These are phyloP conservation scores for Temnothorax rugatulus DNA, from an alignment of 2,888 invertebrate species.

Conservation along the genomic window DNA sequence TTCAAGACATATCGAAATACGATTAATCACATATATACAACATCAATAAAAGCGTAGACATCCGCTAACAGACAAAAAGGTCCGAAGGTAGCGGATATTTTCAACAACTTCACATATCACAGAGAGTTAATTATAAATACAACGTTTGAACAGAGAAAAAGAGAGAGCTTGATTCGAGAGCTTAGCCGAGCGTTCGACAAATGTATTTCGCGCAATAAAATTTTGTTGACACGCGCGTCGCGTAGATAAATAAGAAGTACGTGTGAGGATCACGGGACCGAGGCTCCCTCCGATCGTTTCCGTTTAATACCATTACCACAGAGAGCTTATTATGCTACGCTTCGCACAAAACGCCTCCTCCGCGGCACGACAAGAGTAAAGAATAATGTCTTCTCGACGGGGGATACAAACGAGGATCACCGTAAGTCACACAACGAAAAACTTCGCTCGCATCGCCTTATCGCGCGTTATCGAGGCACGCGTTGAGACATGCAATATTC, in stretches of 20 bases:
- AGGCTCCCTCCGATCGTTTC: conserved; percentile 67
- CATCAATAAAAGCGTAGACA: conserved; percentile 70
- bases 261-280: conserved; percentile 69
- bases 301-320: conserved; percentile 64
- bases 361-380: conserved; percentile 58
- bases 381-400: conserved; percentile 31
- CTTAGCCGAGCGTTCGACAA: conserved; percentile 53
- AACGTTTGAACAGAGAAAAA: conserved; percentile 58
- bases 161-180: conserved; percentile 71
- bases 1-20: conserved; percentile 60
- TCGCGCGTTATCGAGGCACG: conserved; percentile 16
- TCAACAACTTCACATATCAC: conserved; percentile 79
- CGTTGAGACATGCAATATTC: conserved; percentile 24
- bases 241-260: conserved; percentile 38
- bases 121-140: conserved; percentile 74
- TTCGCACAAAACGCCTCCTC: conserved; percentile 58
- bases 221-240: conserved; percentile 32
- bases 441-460: conserved; percentile 45
- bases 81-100: conserved; percentile 61
- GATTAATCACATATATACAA: conserved; percentile 65
- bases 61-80: conserved; percentile 71
- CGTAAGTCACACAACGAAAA: conserved; percentile 56
- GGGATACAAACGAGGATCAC: conserved; percentile 39
- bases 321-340: conserved; percentile 75
- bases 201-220: conserved; percentile 31